A percentile compares a stretch with the other conserved stretches of the same genome.
These are phyloP conservation scores for Anoncus sp. DNA, from an alignment of 2,888 invertebrate species.

Conservation along the genomic window DNA sequence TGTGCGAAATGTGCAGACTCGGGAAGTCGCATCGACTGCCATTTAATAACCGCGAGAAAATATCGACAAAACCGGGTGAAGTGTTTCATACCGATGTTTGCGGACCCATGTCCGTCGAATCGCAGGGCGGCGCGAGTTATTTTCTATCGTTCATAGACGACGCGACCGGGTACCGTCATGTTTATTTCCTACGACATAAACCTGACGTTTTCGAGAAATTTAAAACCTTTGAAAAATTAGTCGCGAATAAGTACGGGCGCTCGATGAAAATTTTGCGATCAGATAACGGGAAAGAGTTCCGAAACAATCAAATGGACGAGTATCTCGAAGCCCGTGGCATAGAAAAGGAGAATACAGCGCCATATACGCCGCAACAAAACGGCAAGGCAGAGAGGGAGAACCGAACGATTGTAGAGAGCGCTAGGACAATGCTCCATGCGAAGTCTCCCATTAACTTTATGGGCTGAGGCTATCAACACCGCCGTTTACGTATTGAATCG, in stretches of 20 bases:
- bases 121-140: constrained; percentile 65
- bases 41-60: constrained; percentile 32
- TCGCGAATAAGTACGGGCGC: constrained; percentile 55
- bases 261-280: constrained; percentile 50
- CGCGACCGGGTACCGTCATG: constrained; percentile 61
- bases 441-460: background rate
- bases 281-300: constrained; percentile 60
- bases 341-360: constrained; percentile 23
- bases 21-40: constrained; percentile 50
- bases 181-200: constrained; percentile 64
- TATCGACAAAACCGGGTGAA: constrained; percentile 49
- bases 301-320: constrained; percentile 34
- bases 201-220: constrained; percentile 62
- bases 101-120: constrained; percentile 67
- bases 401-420: constrained; percentile 18
- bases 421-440: constrained; percentile 18
- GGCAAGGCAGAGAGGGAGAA: constrained; percentile 13
- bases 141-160: constrained; percentile 69
- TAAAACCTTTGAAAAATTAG: constrained; percentile 45
- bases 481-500: constrained; percentile 20
- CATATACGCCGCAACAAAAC: constrained; percentile 30
- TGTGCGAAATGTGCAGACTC: constrained; percentile 33
- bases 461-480: constrained; percentile 31
- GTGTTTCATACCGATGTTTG: constrained; percentile 62
- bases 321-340: constrained; percentile 53